Percentiles rank a stretch among this genome's conserved stretches.
Evolutionary conservation across 2,888 invertebrate species (phyloP).

Genomic region (Ectropis crepuscularia): DNA sequence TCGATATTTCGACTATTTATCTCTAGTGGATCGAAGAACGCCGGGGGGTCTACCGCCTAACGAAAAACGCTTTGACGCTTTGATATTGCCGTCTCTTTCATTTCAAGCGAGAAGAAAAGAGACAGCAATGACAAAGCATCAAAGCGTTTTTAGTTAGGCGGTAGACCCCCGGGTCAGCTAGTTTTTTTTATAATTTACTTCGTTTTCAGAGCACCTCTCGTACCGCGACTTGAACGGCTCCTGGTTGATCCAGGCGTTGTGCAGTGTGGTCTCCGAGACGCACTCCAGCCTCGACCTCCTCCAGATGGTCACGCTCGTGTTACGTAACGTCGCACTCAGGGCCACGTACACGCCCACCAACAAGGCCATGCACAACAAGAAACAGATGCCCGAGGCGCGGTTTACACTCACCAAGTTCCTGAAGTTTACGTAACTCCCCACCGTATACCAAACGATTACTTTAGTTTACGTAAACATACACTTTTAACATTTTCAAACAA

Average conservation of each 20-base stretch:
- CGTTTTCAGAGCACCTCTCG: conserved; percentile 27
- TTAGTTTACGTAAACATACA: too few species aligned
- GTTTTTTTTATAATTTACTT: too few species aligned
- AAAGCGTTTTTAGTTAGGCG: too few species aligned
- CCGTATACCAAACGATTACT: background rate
- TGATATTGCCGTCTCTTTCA: too few species aligned
- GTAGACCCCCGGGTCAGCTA: too few species aligned
- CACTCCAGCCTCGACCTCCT: conserved; percentile 24
- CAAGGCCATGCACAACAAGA: conserved; percentile 21
- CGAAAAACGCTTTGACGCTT: too few species aligned
- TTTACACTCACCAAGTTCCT: conserved; percentile 30
- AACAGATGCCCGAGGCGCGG: conserved; percentile 29
- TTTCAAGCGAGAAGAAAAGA: too few species aligned
- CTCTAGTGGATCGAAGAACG: too few species aligned
- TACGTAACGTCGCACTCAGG: conserved; percentile 17
- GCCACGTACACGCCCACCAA: conserved; percentile 12
- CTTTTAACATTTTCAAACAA: too few species aligned
- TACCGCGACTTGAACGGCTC: conserved; percentile 30
- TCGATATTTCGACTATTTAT: too few species aligned
- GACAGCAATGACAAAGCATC: too few species aligned
- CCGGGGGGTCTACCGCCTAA: too few species aligned
- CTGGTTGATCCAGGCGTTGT: conserved; percentile 35
- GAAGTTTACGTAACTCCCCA: conserved; percentile 8
- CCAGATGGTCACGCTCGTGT: conserved; percentile 27
- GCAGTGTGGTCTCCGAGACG: conserved; percentile 25